phyloP scores from a whole-genome alignment of 2,888 invertebrate species.

The Protula sp. region DNA sequence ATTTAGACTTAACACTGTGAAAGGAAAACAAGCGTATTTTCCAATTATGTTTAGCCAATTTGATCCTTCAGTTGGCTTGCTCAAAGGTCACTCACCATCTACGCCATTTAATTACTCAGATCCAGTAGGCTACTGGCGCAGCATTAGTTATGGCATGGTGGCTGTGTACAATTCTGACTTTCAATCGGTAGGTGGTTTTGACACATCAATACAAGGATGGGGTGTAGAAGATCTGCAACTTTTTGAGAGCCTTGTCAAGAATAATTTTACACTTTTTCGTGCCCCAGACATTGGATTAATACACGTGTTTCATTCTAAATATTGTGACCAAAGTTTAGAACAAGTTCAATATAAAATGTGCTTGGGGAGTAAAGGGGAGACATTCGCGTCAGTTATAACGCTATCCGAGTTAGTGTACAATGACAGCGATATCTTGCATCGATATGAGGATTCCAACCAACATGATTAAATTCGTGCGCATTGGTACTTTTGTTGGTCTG shows the following conservation, averaged over 20 bases:
- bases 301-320: conserved; percentile 87
- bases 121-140: conserved; percentile 78
- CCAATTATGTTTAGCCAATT: conserved; percentile 96
- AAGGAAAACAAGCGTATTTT: conserved; percentile 63
- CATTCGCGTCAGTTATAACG: conserved; percentile 56
- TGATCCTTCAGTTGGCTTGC: conserved; percentile 57
- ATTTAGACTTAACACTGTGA: conserved; percentile 55
- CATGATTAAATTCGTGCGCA: no score
- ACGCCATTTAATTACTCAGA: not conserved
- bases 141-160: conserved; percentile 93
- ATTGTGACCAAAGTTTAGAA: conserved; percentile 76
- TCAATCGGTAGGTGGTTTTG: conserved; percentile 76
- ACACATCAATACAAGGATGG: conserved; percentile 90
- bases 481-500: no score
- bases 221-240: conserved; percentile 95
- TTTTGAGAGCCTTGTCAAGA: conserved; percentile 68
- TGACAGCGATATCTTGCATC: conserved; percentile 18
- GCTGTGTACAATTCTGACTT: conserved; percentile 85
- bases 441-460: no score
- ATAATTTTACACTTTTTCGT: conserved; percentile 71
- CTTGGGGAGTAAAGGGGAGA: conserved; percentile 81
- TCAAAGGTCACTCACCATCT: not conserved
- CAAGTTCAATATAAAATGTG: conserved; percentile 85
- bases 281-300: conserved; percentile 81
- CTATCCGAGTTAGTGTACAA: conserved; percentile 40